Evolutionary conservation across 37 sponge, comb jelly and placozoan genomes (phyloP).

Genomic region (Axinella damicornis): DNA sequence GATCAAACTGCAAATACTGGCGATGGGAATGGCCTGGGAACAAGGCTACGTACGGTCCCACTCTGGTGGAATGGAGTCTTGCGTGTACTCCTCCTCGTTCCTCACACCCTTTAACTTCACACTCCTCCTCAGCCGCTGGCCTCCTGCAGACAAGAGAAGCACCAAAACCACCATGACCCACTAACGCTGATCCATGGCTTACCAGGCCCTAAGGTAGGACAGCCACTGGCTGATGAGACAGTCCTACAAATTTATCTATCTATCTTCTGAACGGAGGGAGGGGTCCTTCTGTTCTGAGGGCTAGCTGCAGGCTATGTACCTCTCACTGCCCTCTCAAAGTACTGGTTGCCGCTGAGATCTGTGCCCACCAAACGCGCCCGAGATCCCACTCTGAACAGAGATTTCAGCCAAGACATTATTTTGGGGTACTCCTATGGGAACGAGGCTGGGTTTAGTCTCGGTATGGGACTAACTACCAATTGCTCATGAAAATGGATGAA

Average conservation of each 20-base stretch:
- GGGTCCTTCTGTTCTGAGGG: no score
- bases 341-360: conserved; percentile 66
- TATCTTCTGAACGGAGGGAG: not conserved
- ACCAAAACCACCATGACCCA: not conserved
- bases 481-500: no score
- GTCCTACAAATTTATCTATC: not conserved
- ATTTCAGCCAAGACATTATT: conserved; percentile 31
- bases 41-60: conserved; percentile 81
- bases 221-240: not conserved
- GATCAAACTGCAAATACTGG: no score
- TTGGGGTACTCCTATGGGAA: no score
- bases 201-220: not conserved
- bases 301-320: no score
- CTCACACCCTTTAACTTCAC: conserved; percentile 12
- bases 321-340: conserved; percentile 16
- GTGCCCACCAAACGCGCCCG: conserved; percentile 39
- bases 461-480: no score
- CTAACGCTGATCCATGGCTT: no score
- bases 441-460: no score
- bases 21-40: no score
- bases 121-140: conserved; percentile 19
- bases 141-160: not conserved
- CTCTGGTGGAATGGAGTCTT: conserved; percentile 61
- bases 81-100: conserved; percentile 38
- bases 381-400: not conserved